These are phyloP conservation scores for Mechanitis mazaeus DNA, from an alignment of 2,888 invertebrate genomes.

Conservation along the genomic window DNA sequence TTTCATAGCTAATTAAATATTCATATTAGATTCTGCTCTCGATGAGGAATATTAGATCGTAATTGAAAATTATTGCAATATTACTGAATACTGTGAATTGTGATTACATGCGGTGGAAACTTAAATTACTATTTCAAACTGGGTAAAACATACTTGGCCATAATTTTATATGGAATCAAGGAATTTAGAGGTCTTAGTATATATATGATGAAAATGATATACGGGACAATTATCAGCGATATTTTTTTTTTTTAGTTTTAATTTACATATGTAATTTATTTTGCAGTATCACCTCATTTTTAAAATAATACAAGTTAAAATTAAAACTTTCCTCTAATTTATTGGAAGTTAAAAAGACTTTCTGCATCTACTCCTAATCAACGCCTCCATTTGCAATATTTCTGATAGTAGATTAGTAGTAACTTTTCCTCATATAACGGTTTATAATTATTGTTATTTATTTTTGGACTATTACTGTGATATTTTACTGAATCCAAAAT, in stretches of 20 bases:
- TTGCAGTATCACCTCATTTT: too few relatives aligned
- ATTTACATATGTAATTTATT: neutral
- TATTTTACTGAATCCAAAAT: too few relatives aligned
- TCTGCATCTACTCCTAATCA: neutral
- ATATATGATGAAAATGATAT: too few relatives aligned
- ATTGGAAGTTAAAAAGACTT: neutral
- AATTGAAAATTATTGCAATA: conserved; percentile 33
- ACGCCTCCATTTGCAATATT: neutral
- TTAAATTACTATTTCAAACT: neutral
- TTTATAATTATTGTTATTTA: neutral
- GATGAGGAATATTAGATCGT: conserved; percentile 25
- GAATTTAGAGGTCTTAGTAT: too few relatives aligned
- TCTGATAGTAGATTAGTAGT: too few relatives aligned
- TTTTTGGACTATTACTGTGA: neutral
- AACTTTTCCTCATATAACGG: too few relatives aligned
- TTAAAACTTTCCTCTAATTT: neutral
- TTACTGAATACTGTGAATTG: conserved; percentile 22
- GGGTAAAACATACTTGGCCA: too few relatives aligned
- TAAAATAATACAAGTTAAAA: neutral
- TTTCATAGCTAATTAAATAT: conserved; percentile 48
- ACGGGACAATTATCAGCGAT: too few relatives aligned
- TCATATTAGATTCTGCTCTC: conserved; percentile 25
- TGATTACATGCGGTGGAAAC: conserved; percentile 24
- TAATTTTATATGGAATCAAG: too few relatives aligned
- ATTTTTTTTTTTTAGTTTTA: too few relatives aligned